These are phyloP conservation scores for Indicator maculatus DNA, from an alignment of 2,113 vertebrate genomes.

Conservation along the genomic window DNA sequence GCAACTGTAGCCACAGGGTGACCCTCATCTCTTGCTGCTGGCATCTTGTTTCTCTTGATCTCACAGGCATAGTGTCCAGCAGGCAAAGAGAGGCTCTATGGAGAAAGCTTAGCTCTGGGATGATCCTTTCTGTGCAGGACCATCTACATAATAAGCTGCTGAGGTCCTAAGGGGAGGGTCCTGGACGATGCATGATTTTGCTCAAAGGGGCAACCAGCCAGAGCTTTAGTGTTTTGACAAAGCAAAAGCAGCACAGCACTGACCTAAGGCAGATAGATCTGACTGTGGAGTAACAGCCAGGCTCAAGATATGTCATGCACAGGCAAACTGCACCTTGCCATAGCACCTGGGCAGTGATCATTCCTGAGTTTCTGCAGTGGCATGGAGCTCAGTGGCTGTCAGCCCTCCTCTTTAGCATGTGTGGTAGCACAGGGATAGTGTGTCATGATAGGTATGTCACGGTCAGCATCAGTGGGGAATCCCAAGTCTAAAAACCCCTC, in stretches of 20 bases:
- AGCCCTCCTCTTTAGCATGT: not conserved
- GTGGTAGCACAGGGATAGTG: rapidly evolving
- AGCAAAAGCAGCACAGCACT: not conserved
- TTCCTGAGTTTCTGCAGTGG: not conserved
- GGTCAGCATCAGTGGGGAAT: slow-evolving; percentile 32
- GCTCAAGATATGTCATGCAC: not conserved
- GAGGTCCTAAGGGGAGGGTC: not conserved
- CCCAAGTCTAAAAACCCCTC: slow-evolving; percentile 35
- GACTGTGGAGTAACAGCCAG: not conserved
- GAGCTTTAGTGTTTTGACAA: not conserved
- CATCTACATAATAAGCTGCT: rapidly evolving
- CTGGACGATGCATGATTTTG: not conserved
- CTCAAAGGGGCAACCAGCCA: not conserved
- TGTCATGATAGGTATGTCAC: not conserved
- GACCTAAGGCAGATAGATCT: not conserved
- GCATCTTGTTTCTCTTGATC: not conserved
- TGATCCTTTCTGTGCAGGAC: not conserved
- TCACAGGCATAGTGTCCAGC: not conserved
- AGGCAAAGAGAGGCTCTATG: not conserved
- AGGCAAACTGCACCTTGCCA: not conserved
- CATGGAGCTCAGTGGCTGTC: not conserved
- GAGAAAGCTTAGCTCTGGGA: not conserved
- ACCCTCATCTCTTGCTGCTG: not conserved
- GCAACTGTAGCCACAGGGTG: not conserved
- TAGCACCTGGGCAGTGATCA: not conserved